Evolutionary conservation across 2,113 vertebrate genomes (phyloP).

Genomic region (Ammodytes dubius): DNA sequence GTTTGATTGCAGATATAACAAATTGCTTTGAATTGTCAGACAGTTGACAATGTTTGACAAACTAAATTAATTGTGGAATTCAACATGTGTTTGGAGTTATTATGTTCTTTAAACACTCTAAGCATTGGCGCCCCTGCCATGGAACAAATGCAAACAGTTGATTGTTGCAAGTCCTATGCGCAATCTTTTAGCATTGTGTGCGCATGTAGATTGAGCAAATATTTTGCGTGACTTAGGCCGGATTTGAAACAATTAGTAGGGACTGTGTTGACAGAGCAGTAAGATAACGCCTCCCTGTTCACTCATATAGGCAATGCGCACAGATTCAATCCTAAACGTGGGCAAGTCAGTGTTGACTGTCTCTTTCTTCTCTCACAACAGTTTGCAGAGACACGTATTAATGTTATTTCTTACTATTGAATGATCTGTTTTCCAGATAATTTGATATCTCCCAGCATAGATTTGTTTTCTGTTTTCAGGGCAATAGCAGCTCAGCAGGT

Average conservation of each 20-base stretch:
- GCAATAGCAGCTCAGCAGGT: conserved; percentile 23
- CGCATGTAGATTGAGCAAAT: background rate
- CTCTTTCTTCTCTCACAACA: background rate
- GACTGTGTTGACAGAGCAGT: background rate
- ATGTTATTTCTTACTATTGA: background rate
- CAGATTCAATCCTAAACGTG: background rate
- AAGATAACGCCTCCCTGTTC: background rate
- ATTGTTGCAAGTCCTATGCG: background rate
- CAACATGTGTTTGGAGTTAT: background rate
- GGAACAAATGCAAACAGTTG: conserved; percentile 8
- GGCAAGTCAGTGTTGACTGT: background rate
- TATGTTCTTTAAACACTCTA: background rate
- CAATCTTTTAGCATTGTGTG: background rate
- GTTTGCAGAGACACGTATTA: background rate
- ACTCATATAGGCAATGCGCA: background rate
- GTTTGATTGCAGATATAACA: background rate
- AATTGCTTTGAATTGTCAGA: background rate
- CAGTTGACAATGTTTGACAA: background rate
- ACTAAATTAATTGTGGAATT: conserved; percentile 7
- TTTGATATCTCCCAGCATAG: background rate
- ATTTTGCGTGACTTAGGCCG: background rate
- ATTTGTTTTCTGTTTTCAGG: conserved; percentile 22
- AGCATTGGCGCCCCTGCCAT: background rate
- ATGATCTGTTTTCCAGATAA: background rate
- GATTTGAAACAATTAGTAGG: background rate